Conservation (phyloP, 1,140 invertebrate genomes). For the Meloidogyne floridensis region DNA sequence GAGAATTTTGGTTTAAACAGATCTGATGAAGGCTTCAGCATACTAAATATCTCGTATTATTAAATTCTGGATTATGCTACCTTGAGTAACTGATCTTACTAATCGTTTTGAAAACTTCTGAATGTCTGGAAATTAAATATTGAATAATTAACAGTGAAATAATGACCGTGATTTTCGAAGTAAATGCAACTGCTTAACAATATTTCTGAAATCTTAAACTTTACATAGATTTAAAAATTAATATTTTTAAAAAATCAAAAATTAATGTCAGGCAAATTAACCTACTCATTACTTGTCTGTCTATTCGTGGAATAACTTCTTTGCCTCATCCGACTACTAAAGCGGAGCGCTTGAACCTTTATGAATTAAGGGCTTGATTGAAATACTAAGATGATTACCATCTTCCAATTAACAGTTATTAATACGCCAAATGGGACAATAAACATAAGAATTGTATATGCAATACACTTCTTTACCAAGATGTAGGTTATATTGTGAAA, state of each 20-base stretch:
- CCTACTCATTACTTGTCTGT: slow-evolving; percentile 39
- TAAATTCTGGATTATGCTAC: slow-evolving; percentile 25
- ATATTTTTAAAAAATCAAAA: too few species aligned
- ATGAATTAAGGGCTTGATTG: neutral
- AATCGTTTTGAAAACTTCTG: slow-evolving; percentile 59
- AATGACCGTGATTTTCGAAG: slow-evolving; percentile 43
- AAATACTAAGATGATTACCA: slow-evolving; percentile 33
- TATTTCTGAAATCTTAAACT: slow-evolving; percentile 20
- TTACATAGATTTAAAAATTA: neutral
- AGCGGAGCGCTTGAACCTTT: slow-evolving; percentile 46
- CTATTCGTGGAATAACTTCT: slow-evolving; percentile 61
- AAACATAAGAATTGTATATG: slow-evolving; percentile 64
- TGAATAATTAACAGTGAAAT: neutral
- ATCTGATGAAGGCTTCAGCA: slow-evolving; percentile 50
- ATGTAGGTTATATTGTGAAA: slow-evolving; percentile 51
- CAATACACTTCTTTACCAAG: slow-evolving; percentile 57
- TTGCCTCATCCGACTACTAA: slow-evolving; percentile 52
- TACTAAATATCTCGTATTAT: slow-evolving; percentile 5
- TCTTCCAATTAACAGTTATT: slow-evolving; percentile 60
- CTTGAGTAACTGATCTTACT: slow-evolving; percentile 54
- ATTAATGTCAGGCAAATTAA: neutral
- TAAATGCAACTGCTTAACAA: slow-evolving; percentile 56
- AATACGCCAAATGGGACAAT: slow-evolving; percentile 57
- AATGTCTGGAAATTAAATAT: slow-evolving; percentile 43
- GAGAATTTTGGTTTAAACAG: slow-evolving; percentile 58